Conservation (phyloP, 2,888 invertebrate species). For the Habrosyne pyritoides region DNA sequence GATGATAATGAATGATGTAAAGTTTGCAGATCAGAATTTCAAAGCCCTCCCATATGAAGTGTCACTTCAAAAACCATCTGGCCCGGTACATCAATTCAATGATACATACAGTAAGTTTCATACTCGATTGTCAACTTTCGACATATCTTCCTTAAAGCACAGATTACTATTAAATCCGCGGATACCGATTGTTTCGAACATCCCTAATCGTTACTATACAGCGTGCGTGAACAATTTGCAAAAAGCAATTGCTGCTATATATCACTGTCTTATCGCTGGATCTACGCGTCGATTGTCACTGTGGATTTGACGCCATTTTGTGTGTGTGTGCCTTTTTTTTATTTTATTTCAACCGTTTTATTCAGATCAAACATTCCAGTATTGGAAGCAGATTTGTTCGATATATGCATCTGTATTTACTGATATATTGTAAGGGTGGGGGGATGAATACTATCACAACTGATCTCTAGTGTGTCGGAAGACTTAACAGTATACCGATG, state of each 20-base stretch:
- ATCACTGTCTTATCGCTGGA: constrained; percentile 73
- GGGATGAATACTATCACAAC: too few relatives aligned
- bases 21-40: too few relatives aligned
- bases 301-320: constrained; percentile 13
- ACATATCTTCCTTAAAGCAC: too few relatives aligned
- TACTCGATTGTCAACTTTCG: too few relatives aligned
- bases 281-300: constrained; percentile 41
- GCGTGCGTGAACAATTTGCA: constrained; percentile 63
- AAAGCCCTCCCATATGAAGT: too few relatives aligned
- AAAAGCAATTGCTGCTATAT: constrained; percentile 72
- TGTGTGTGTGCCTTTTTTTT: too few relatives aligned
- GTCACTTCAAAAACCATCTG: too few relatives aligned
- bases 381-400: constrained; percentile 15
- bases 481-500: too few relatives aligned
- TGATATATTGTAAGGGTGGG: not conserved
- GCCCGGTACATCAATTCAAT: too few relatives aligned
- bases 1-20: too few relatives aligned
- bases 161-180: not conserved
- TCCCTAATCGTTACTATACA: not conserved
- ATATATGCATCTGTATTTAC: not conserved
- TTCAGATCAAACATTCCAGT: constrained; percentile 41
- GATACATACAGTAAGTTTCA: too few relatives aligned
- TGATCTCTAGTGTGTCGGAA: too few relatives aligned
- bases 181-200: not conserved
- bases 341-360: constrained; percentile 38